phyloP scores from a whole-genome alignment of 2,113 vertebrate genomes.

The Dicerorhinus sumatrensis region DNA sequence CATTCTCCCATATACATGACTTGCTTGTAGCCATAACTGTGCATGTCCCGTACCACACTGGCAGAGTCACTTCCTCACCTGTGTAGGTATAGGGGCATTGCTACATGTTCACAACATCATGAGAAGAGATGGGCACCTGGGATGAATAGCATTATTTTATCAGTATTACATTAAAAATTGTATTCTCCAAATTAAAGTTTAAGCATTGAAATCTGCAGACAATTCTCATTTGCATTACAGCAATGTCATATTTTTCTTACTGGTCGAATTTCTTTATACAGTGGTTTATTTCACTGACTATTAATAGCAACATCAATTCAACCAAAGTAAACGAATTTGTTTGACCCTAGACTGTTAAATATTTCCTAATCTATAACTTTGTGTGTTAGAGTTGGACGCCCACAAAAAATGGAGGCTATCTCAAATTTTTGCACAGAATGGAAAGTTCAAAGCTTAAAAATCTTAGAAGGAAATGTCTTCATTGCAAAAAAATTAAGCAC shows the following conservation, averaged over 20 bases:
- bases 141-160: not conserved
- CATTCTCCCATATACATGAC: not conserved
- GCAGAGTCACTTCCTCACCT: not conserved
- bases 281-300: not conserved
- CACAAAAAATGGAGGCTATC: not conserved
- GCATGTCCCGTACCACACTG: too few species aligned
- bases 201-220: not conserved
- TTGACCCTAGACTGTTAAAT: not conserved
- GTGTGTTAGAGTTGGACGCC: not conserved
- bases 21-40: not conserved
- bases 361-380: not conserved
- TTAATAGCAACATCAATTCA: not conserved
- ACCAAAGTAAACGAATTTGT: not conserved
- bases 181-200: not conserved
- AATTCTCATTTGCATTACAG: not conserved
- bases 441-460: not conserved
- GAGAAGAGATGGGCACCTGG: not conserved
- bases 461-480: not conserved
- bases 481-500: not conserved
- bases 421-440: not conserved
- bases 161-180: conserved; percentile 14
- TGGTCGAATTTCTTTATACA: not conserved
- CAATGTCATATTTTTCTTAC: not conserved
- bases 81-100: too few species aligned
- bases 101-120: not conserved